A percentile compares a stretch with the other conserved stretches of the same genome.
These are phyloP conservation scores for Pipistrellus nathusii DNA, from an alignment of 2,797 vertebrate genomes.

Conservation along the genomic window DNA sequence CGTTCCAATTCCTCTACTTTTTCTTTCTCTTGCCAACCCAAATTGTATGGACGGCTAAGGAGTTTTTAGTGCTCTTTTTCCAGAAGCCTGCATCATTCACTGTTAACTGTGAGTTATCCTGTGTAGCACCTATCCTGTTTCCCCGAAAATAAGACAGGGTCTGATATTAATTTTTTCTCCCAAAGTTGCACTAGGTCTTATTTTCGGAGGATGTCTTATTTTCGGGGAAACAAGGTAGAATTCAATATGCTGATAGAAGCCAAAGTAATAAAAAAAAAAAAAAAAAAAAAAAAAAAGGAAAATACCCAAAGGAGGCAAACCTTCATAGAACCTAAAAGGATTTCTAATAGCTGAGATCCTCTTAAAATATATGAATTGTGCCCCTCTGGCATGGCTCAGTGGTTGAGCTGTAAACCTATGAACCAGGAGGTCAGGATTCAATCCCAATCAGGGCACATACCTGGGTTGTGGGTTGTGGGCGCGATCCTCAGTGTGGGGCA, in stretches of 20 bases:
- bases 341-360: slow-evolving; percentile 92
- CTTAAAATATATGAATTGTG: slow-evolving; percentile 92
- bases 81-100: neutral
- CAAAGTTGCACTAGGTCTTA: too few relatives aligned
- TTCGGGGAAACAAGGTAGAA: slow-evolving; percentile 43
- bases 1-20: neutral
- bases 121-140: neutral
- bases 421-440: too few relatives aligned
- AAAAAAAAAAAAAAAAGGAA: too few relatives aligned
- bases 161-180: too few relatives aligned
- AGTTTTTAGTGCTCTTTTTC: neutral
- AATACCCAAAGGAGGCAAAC: slow-evolving; percentile 86
- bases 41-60: neutral
- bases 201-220: too few relatives aligned
- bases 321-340: slow-evolving; percentile 81
- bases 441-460: too few relatives aligned
- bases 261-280: slow-evolving; percentile 82
- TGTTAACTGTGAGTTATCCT: slow-evolving; percentile 28
- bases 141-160: too few relatives aligned
- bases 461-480: too few relatives aligned
- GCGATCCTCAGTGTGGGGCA: too few relatives aligned
- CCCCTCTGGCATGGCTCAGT: too few relatives aligned
- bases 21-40: neutral
- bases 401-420: too few relatives aligned
- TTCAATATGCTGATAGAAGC: slow-evolving; percentile 72